Base-by-base conservation (phyloP, 2,888 invertebrate genomes). In the Eudemis profundana region DNA sequence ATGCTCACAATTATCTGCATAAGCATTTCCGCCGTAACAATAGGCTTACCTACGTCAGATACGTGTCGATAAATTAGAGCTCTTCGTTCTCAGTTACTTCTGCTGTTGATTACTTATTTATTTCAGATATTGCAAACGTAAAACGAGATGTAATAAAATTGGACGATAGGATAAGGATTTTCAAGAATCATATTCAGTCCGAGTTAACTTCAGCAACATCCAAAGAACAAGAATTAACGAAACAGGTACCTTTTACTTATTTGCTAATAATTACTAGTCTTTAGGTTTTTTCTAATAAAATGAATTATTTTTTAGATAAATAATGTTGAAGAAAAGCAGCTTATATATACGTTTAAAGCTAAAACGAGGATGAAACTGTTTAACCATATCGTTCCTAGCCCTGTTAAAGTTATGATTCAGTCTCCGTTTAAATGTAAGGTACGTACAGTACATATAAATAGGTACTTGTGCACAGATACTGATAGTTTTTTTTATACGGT, bases 341-440 rank as follows among this genome's bases (percentile, higher is more conserved):
- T 19, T 23, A 65, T 23, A 27, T 4, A 49, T 33, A 47, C 21
- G 49, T 7, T 21, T 17, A 27, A 17, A 23, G 15, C 70, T 5
- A 82, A 78, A 73, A 36, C 72, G 0, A 69, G 70, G 57, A 70
- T 72, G 8, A 79, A 78, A 42, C 77, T 78, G 21, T 89, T 78
- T 65, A 86, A 78, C 17, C 78, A 84, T 47, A 82, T 88, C 29
- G 79, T 89, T 1, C 83, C 85, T 2, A 92, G 91, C 74, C 90
- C 90, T 1, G 87, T 91, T 4, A 82, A 81, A 72, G 73, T 73
- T 12, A 51, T 89, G 3, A 89, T 90, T 68, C 82, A 82, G 59
- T 85, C 88, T 8, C 90, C 90, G 5, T 82, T 87, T 27, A 89
- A 87, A 72, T 84, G 81, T 73, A 63, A 63, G 33, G 90, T 90